These are phyloP conservation scores for Didymodactylos carnosus DNA, from an alignment of 2,888 invertebrate species.

Conservation along the genomic window DNA sequence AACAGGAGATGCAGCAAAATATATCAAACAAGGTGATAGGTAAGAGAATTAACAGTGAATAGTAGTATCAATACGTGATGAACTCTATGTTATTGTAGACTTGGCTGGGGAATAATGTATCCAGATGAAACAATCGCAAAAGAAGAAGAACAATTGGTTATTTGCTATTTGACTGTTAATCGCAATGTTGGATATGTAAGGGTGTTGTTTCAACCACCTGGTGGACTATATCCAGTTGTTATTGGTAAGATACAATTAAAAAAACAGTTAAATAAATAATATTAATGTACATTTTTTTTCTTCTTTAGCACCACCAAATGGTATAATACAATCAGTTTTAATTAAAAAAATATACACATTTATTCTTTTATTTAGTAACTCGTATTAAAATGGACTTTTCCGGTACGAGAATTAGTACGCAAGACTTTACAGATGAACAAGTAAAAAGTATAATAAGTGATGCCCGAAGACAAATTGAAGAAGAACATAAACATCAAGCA, in stretches of 20 bases:
- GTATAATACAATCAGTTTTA: not conserved
- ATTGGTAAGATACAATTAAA: too few species aligned
- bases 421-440: slow-evolving; percentile 14
- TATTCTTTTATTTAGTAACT: not conserved
- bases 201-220: slow-evolving; percentile 26
- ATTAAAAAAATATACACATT: not conserved
- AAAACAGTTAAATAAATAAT: too few species aligned
- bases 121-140: slow-evolving; percentile 18
- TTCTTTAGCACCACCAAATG: slow-evolving; percentile 14
- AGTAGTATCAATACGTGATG: too few species aligned
- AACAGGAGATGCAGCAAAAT: slow-evolving; percentile 22
- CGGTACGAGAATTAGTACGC: slow-evolving; percentile 5
- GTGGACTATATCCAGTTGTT: slow-evolving; percentile 26
- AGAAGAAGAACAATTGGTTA: slow-evolving; percentile 22
- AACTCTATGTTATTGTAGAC: too few species aligned
- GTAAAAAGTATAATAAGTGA: slow-evolving; percentile 12
- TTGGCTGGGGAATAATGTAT: slow-evolving; percentile 28
- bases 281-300: too few species aligned
- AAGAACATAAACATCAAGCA: not conserved
- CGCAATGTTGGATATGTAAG: slow-evolving; percentile 23
- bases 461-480: slow-evolving; percentile 11
- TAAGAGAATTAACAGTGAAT: too few species aligned
- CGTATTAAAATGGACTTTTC: slow-evolving; percentile 14
- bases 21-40: slow-evolving; percentile 23
- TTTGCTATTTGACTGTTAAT: slow-evolving; percentile 28